Evolutionary conservation across 2,113 vertebrate species (phyloP).

Genomic region (Hemicordylus capensis): DNA sequence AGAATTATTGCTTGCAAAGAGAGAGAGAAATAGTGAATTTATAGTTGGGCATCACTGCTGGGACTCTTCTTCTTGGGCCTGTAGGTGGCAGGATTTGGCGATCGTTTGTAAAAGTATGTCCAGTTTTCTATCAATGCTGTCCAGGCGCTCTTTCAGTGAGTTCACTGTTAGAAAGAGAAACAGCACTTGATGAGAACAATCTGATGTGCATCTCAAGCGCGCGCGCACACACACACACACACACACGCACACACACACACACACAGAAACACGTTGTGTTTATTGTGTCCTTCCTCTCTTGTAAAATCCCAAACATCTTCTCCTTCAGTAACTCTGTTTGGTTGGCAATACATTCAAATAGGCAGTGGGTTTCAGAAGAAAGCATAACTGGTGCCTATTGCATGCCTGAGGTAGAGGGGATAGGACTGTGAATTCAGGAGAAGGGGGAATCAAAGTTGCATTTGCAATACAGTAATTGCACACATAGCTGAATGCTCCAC

Average conservation of each 20-base stretch:
- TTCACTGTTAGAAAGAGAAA: not conserved
- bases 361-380: too few relatives aligned
- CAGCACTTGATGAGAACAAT: not conserved
- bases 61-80: not conserved
- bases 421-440: not conserved
- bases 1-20: too few relatives aligned
- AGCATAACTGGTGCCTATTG: too few relatives aligned
- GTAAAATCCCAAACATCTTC: not conserved
- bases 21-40: too few relatives aligned
- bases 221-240: not conserved
- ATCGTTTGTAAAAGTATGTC: not conserved
- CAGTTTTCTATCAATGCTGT: not conserved
- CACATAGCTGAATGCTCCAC: not conserved
- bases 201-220: not conserved
- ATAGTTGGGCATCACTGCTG: not conserved
- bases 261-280: not conserved
- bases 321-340: not conserved
- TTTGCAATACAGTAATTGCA: not conserved
- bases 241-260: too few relatives aligned
- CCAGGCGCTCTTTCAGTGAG: not conserved
- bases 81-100: not conserved
- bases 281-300: not conserved
- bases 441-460: not conserved
- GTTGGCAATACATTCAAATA: not conserved
- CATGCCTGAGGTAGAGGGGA: too few relatives aligned